Evolutionary conservation across 1,140 invertebrate species (phyloP).

Genomic region (Drosophila pachea): DNA sequence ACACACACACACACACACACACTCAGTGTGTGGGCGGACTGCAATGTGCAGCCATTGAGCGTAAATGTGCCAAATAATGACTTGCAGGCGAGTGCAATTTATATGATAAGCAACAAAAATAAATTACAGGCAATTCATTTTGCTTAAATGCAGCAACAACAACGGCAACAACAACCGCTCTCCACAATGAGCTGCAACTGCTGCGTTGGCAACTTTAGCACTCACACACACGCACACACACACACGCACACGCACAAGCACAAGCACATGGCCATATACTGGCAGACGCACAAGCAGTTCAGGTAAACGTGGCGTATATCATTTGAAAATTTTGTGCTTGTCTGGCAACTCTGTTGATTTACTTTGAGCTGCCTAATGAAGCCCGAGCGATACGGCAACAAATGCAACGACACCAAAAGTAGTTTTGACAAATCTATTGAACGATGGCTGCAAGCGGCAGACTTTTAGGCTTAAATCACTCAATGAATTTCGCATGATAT

Average conservation of each 20-base stretch:
- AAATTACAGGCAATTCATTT: conserved; percentile 75
- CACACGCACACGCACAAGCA: conserved; percentile 10
- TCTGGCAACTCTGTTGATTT: conserved; percentile 51
- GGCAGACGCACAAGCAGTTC: background rate
- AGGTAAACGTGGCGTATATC: conserved; percentile 39
- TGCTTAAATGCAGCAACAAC: conserved; percentile 66
- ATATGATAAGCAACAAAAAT: conserved; percentile 77
- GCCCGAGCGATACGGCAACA: conserved; percentile 5
- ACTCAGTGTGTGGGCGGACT: conserved; percentile 30
- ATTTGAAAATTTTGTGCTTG: conserved; percentile 53
- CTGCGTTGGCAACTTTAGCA: conserved; percentile 42
- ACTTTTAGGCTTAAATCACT: conserved; percentile 5
- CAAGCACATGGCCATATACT: conserved; percentile 5
- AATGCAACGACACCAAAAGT: background rate
- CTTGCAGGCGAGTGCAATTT: conserved; percentile 75
- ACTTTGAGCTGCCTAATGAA: conserved; percentile 52
- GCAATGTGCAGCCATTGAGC: conserved; percentile 74
- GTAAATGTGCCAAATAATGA: conserved; percentile 76
- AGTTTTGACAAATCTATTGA: conserved; percentile 9
- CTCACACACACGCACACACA: conserved; percentile 7
- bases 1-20: conserved; percentile 12
- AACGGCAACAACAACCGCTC: conserved; percentile 16
- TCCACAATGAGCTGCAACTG: conserved; percentile 35
- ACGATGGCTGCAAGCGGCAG: conserved; percentile 3
- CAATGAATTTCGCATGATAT: background rate